A percentile compares a stretch with the other conserved stretches of the same genome.
These are phyloP conservation scores for Acromyrmex charruanus DNA, from an alignment of 1,140 invertebrate species.

Conservation along the genomic window DNA sequence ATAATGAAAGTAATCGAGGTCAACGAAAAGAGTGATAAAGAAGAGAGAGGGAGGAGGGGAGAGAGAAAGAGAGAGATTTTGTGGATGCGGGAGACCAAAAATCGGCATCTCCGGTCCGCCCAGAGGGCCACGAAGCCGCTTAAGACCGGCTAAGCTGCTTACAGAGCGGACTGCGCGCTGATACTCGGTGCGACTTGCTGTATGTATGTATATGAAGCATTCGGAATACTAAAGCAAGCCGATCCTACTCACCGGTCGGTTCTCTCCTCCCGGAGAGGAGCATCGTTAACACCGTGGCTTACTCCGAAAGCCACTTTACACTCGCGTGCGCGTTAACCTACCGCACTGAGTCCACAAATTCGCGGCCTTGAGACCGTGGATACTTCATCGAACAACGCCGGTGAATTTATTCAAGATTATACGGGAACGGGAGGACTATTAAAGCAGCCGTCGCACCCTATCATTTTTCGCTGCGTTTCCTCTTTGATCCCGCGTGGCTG, in stretches of 20 bases:
- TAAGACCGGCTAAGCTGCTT: conserved; percentile 73
- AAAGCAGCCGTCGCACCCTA: conserved; percentile 12
- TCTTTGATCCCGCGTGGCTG: neutral
- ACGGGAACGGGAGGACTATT: neutral
- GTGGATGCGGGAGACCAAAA: conserved; percentile 46
- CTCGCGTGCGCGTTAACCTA: conserved; percentile 58
- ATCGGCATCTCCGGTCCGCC: conserved; percentile 44
- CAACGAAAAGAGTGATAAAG: no score
- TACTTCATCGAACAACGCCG: conserved; percentile 45
- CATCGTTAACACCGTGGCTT: conserved; percentile 61
- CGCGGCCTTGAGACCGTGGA: conserved; percentile 46
- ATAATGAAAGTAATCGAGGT: neutral
- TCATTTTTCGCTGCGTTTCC: conserved; percentile 31
- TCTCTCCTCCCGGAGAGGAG: conserved; percentile 17
- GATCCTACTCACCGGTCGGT: conserved; percentile 32
- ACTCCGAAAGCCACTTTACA: conserved; percentile 63
- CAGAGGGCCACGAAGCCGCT: conserved; percentile 65
- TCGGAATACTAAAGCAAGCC: conserved; percentile 52
- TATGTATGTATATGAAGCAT: conserved; percentile 58
- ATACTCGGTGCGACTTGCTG: conserved; percentile 36
- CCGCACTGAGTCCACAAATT: conserved; percentile 56
- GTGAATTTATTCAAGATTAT: conserved; percentile 58
- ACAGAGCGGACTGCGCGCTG: conserved; percentile 29
- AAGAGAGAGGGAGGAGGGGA: neutral
- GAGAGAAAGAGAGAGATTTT: neutral